Evolutionary conservation across 2,888 invertebrate genomes (phyloP).

Genomic region (Trissolcus japonicus): DNA sequence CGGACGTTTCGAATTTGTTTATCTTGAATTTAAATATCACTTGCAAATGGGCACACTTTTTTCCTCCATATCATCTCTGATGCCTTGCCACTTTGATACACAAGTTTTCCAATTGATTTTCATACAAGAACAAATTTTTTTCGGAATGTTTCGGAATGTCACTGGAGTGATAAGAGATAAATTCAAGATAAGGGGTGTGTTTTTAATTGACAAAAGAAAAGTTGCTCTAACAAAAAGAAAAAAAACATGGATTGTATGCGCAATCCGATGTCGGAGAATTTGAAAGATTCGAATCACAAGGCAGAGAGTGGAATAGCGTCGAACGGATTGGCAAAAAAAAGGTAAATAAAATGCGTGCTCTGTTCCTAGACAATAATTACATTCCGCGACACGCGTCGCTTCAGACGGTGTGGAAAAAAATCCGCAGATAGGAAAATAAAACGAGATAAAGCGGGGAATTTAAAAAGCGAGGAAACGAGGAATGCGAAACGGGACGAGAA

Average conservation of each 20-base stretch:
- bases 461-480: constrained; percentile 21
- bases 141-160: not conserved
- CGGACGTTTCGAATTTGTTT: constrained; percentile 1
- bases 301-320: constrained; percentile 17
- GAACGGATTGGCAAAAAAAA: constrained; percentile 27
- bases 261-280: constrained; percentile 33
- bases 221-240: constrained; percentile 3
- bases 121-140: not conserved
- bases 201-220: constrained; percentile 6
- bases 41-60: constrained; percentile 8
- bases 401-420: constrained; percentile 31
- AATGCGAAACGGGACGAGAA: constrained; percentile 12
- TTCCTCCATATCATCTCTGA: not conserved
- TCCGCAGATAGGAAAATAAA: constrained; percentile 30
- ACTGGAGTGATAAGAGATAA: not conserved
- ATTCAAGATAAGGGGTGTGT: not conserved
- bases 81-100: too few relatives aligned
- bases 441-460: constrained; percentile 15
- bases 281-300: constrained; percentile 34
- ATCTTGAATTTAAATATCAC: constrained; percentile 1
- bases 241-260: constrained; percentile 8
- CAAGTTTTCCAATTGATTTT: not conserved
- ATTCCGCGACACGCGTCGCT: constrained; percentile 47
- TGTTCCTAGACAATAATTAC: constrained; percentile 50
- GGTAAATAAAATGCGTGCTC: constrained; percentile 30